These are phyloP conservation scores for Champsocephalus gunnari DNA, from an alignment of 2,797 vertebrate genomes.

Conservation along the genomic window DNA sequence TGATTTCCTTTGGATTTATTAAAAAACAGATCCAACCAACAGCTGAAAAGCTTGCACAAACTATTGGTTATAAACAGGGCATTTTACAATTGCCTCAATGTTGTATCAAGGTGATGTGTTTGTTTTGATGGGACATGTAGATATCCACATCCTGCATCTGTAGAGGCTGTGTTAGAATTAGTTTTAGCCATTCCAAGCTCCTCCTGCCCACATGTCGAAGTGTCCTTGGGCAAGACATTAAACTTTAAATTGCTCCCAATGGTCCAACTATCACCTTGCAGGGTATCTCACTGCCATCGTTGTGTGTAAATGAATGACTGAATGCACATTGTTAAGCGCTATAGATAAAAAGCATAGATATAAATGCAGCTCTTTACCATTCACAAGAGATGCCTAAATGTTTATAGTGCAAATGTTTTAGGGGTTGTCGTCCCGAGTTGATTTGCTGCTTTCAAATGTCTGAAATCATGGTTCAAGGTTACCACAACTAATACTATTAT, in stretches of 20 bases:
- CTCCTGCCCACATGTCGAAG: neutral
- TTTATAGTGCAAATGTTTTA: no score
- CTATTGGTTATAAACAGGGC: neutral
- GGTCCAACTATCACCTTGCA: neutral
- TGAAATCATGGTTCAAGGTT: no score
- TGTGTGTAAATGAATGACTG: neutral
- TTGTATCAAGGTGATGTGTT: neutral
- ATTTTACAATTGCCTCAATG: neutral
- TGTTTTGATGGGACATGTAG: neutral
- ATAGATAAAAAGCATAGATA: neutral
- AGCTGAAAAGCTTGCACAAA: neutral
- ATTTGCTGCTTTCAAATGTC: no score
- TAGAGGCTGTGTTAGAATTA: neutral
- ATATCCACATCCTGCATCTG: neutral
- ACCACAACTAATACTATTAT: no score
- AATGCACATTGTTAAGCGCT: neutral
- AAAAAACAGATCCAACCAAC: slow-evolving; percentile 2
- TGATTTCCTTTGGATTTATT: neutral
- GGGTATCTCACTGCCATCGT: neutral
- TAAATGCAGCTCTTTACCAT: neutral
- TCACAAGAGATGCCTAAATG: no score
- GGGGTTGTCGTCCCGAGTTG: no score
- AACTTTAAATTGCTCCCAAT: neutral
- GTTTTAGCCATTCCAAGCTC: neutral
- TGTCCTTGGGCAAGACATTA: slow-evolving; percentile 4